These are phyloP conservation scores for Incurvaria masculella DNA, from an alignment of 2,888 invertebrate species.

Conservation along the genomic window DNA sequence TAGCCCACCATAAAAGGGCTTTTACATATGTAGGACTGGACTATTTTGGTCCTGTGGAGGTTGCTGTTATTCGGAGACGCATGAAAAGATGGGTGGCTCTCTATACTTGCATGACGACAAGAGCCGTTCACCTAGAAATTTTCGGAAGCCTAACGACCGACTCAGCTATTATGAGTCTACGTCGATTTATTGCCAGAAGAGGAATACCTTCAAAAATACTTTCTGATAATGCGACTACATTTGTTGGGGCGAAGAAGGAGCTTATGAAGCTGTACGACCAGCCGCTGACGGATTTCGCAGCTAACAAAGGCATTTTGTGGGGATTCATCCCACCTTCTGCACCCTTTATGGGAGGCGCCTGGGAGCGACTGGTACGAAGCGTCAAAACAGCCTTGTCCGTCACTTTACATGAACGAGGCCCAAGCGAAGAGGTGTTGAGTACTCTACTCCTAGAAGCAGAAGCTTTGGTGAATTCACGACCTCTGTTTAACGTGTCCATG, in stretches of 20 bases:
- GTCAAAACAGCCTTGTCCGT: constrained; percentile 1
- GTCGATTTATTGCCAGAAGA: constrained; percentile 7
- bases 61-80: constrained; percentile 3
- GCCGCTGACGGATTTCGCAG: constrained; percentile 1
- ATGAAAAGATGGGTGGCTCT: constrained; percentile 3
- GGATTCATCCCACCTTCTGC: constrained; percentile 3
- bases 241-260: constrained; percentile 7
- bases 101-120: background rate
- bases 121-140: constrained; percentile 2
- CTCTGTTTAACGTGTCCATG: background rate
- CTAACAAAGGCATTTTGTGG: constrained; percentile 3
- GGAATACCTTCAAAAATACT: constrained; percentile 8
- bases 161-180: constrained; percentile 2
- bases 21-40: constrained; percentile 6
- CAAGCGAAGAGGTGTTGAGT: background rate
- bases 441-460: constrained; percentile 4
- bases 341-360: constrained; percentile 1
- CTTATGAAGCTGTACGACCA: background rate
- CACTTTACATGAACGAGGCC: background rate
- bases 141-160: background rate
- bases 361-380: constrained; percentile 3
- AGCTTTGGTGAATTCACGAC: constrained; percentile 2
- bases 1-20: constrained; percentile 1
- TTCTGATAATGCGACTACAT: constrained; percentile 12
- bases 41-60: constrained; percentile 7